Base-by-base conservation (phyloP, 2,113 vertebrate species). In the Petaurus breviceps region DNA sequence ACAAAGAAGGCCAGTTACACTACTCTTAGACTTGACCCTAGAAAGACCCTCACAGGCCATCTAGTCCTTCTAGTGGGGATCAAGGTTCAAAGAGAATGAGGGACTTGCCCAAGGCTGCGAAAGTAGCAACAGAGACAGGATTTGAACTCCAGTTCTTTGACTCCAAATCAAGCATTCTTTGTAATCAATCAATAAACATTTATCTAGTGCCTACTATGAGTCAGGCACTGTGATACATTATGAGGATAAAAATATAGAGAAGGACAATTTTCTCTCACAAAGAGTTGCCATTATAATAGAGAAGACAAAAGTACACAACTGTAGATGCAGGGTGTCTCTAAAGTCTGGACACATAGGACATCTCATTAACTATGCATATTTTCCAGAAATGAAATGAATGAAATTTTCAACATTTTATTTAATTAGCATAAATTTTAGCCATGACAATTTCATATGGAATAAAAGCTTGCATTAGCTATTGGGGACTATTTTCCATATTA, bases 121-220 rank as follows among this genome's bases (percentile, higher is more conserved):
- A 6, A 10, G 46, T 89, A 95, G 49, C 92, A 93, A 0, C 22
- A 94, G 43, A 10, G 11, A 90, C 95, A 90, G 68, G 19, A 92
- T 49, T 50, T 23, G 97, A 93, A 89, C 37, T 22, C 46, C 90
- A 43, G 68, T 12, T 2, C 91, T 94, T 96, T 92, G 68, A 47
- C 31, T 95, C 4, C 93, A 68, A 96, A 91, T 10, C 4, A 93
- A n/a, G 19, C 46, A 3, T 26, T 92, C 93, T 97, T 89, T 95
- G 93, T 37, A 54, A 68, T 68, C 3, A 5, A 37, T 68, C 57
- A 68, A 14, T 2, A 68, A 37, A 37, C 31, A 37, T 68, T 37
- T 37, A 37, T 37, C 31, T 37, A 37, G 31, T 31, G 31, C 31
- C 57, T 37, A 4, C 31, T 68, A 14, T 12, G 28, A 68, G 31